Evolutionary conservation across 1,140 invertebrate genomes (phyloP).

Genomic region (Sycophila sp.): DNA sequence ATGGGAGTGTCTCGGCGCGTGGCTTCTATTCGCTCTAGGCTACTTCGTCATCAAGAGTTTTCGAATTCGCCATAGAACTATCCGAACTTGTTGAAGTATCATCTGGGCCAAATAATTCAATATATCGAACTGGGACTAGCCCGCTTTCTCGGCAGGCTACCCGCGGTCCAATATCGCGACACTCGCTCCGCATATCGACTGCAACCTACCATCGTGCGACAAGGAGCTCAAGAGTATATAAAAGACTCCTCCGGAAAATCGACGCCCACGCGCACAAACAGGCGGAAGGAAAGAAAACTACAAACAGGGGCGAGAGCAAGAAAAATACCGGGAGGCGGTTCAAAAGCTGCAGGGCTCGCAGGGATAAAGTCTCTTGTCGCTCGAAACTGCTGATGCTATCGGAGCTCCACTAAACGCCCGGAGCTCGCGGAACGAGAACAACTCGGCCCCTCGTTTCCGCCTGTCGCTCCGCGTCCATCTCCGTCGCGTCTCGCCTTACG

Average conservation of each 20-base stretch:
- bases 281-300: not conserved
- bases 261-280: not conserved
- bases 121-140: too few species aligned
- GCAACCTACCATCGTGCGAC: too few species aligned
- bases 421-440: not conserved
- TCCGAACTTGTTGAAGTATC: not conserved
- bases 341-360: not conserved
- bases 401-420: not conserved
- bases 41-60: not conserved
- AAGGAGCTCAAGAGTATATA: not conserved
- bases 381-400: conserved; percentile 16
- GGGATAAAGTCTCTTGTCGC: not conserved
- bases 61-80: not conserved
- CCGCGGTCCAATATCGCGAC: not conserved
- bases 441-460: not conserved
- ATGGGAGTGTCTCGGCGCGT: too few species aligned
- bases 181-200: too few species aligned
- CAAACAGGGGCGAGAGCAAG: not conserved
- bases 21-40: too few species aligned
- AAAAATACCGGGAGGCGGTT: not conserved
- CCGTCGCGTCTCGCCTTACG: not conserved
- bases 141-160: not conserved
- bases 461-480: not conserved
- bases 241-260: too few species aligned
- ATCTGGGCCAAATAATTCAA: not conserved